Conservation (phyloP, 2,113 vertebrate genomes). For the Opisthocomus hoazin region DNA sequence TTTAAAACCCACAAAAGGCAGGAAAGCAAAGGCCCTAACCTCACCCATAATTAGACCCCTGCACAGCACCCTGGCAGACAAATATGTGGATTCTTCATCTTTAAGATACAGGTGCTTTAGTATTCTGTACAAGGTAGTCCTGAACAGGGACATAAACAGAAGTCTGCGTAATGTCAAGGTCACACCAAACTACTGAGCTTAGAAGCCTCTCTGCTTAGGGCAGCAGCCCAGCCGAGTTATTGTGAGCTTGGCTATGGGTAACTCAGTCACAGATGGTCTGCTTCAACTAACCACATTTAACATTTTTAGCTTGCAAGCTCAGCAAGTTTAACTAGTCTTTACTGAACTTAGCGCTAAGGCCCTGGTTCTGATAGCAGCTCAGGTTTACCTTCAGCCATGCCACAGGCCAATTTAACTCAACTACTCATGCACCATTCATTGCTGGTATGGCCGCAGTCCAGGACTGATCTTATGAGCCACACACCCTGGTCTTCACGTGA, state of each 20-base stretch:
- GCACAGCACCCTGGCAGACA: not conserved
- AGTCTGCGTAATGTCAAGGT: not conserved
- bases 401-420: not conserved
- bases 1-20: not conserved
- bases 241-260: not conserved
- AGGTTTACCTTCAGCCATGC: not conserved
- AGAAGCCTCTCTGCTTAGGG: not conserved
- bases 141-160: not conserved
- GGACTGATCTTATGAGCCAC: not conserved
- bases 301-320: not conserved
- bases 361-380: not conserved
- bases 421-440: not conserved
- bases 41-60: not conserved
- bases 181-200: not conserved
- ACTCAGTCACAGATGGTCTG: not conserved
- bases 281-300: not conserved
- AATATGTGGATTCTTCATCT: not conserved
- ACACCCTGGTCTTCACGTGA: rapidly evolving
- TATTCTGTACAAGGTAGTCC: not conserved
- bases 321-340: not conserved
- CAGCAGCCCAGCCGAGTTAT: not conserved
- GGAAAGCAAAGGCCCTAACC: not conserved
- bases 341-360: not conserved
- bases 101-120: not conserved
- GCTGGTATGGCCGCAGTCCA: not conserved